Percentiles rank a stretch among this genome's conserved stretches.
Evolutionary conservation across 2,888 invertebrate species (phyloP).

Genomic region (Hemaris fuciformis): DNA sequence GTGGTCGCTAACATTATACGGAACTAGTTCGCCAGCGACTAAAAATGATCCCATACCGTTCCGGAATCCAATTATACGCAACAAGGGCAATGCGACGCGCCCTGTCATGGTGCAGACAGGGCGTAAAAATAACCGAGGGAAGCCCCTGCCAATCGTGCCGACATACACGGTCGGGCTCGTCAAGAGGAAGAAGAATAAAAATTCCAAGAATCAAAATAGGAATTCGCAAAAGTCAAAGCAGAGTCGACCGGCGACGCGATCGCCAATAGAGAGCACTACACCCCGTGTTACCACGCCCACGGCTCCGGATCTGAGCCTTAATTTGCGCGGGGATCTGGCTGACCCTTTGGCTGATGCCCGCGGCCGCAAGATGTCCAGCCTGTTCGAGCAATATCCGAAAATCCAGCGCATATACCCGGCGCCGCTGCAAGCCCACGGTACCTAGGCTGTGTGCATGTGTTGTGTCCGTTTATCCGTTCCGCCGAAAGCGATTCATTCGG

Average conservation of each 20-base stretch:
- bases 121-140: slow-evolving; percentile 67
- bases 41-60: slow-evolving; percentile 83
- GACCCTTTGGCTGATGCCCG: slow-evolving; percentile 69
- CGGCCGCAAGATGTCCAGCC: slow-evolving; percentile 84
- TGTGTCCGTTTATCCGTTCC: slow-evolving; percentile 54
- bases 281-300: slow-evolving; percentile 51
- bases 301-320: slow-evolving; percentile 65
- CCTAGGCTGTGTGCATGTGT: slow-evolving; percentile 59
- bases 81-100: slow-evolving; percentile 68
- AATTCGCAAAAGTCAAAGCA: slow-evolving; percentile 78
- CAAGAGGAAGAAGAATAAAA: slow-evolving; percentile 80
- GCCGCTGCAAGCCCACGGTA: slow-evolving; percentile 76
- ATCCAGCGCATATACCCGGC: slow-evolving; percentile 90
- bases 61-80: slow-evolving; percentile 68
- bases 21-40: slow-evolving; percentile 86
- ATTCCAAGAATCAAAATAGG: slow-evolving; percentile 76
- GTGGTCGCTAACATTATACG: slow-evolving; percentile 96
- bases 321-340: slow-evolving; percentile 63
- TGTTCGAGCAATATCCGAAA: slow-evolving; percentile 88
- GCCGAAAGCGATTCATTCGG: slow-evolving; percentile 53
- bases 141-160: slow-evolving; percentile 61
- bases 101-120: slow-evolving; percentile 70
- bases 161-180: slow-evolving; percentile 73
- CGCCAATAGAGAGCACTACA: slow-evolving; percentile 78
- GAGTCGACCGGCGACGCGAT: slow-evolving; percentile 77